Evolutionary conservation across 2,797 vertebrate species (phyloP), one percentile per base, ranked within the genome.

Genomic region (Aulostomus chinensis): DNA sequence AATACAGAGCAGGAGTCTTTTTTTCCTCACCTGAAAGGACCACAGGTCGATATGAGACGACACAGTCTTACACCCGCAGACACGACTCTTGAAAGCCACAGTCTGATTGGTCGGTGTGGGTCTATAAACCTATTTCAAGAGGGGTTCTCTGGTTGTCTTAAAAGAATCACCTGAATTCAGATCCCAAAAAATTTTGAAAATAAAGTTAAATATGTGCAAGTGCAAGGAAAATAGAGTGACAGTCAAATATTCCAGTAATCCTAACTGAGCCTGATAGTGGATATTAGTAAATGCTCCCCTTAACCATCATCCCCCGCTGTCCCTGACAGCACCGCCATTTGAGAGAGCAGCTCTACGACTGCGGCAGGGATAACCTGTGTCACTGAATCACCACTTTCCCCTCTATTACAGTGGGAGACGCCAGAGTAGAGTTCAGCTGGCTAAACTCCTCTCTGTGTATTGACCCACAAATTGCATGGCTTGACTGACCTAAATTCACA

Each of bases 401-500:
- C 71, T 80, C 76, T 56, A 49, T 73, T 75, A 73, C 65, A 64
- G 64, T 24, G 26, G n/a, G 37, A 39, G n/a, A 13, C 20, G 25
- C 12, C 37, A 39, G 21, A 25, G 37, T 13, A 24, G 20, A 25
- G 37, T 39, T 71, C 64, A 54, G 60, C 43, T 20, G 28, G 57
- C 70, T 76, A 45, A 74, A 79, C 53, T 54, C 47, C 49, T 62
- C 69, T 67, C 62, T 63, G 57, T 39, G 70, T 76, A 73, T 78
- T 83, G 78, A 86, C 85, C 85, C 69, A 76, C 66, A 68, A 62
- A 72, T 74, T 76, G 63, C 76, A 47, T 24, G 68, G 73, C 72
- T 50, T 48, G 31, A 25, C 56, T 87, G 86, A 89, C 86, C 88
- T 82, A 84, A 80, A 88, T 90, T 69, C 71, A 29, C 45, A 26